phyloP scores from a whole-genome alignment of 2,888 invertebrate species.

The Elaeidobius kamerunicus region DNA sequence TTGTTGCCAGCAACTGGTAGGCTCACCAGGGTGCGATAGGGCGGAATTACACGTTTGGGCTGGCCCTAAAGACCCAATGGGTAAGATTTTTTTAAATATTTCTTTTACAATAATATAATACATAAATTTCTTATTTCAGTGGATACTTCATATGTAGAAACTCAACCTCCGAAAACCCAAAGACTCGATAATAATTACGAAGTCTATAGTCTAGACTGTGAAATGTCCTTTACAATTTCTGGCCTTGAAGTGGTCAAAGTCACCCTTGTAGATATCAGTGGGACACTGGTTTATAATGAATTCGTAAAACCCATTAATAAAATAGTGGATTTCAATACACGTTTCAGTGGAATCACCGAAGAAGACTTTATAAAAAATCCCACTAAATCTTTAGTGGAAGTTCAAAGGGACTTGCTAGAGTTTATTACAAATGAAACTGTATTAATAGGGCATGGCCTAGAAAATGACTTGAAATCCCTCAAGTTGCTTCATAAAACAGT shows the following conservation, averaged over 20 bases:
- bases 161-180: slow-evolving; percentile 16
- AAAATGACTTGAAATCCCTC: slow-evolving; percentile 87
- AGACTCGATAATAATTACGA: slow-evolving; percentile 41
- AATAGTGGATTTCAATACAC: slow-evolving; percentile 91
- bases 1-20: slow-evolving; percentile 60
- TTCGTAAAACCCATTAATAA: slow-evolving; percentile 78
- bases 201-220: slow-evolving; percentile 89
- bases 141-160: slow-evolving; percentile 23
- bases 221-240: slow-evolving; percentile 90
- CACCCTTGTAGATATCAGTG: slow-evolving; percentile 74
- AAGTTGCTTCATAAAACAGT: slow-evolving; percentile 79
- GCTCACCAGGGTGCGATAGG: slow-evolving; percentile 62
- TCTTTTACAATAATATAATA: not conserved
- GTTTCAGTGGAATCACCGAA: slow-evolving; percentile 88
- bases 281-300: slow-evolving; percentile 76
- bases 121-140: slow-evolving; percentile 18
- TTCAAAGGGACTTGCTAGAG: slow-evolving; percentile 81
- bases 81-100: slow-evolving; percentile 15
- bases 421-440: slow-evolving; percentile 82
- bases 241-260: slow-evolving; percentile 88
- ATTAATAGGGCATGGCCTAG: slow-evolving; percentile 91
- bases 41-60: slow-evolving; percentile 75
- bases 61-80: slow-evolving; percentile 49
- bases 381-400: slow-evolving; percentile 68
- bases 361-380: slow-evolving; percentile 55